These are phyloP conservation scores for Corella eumyota DNA, from an alignment of 23 tunicate species.

Conservation along the genomic window DNA sequence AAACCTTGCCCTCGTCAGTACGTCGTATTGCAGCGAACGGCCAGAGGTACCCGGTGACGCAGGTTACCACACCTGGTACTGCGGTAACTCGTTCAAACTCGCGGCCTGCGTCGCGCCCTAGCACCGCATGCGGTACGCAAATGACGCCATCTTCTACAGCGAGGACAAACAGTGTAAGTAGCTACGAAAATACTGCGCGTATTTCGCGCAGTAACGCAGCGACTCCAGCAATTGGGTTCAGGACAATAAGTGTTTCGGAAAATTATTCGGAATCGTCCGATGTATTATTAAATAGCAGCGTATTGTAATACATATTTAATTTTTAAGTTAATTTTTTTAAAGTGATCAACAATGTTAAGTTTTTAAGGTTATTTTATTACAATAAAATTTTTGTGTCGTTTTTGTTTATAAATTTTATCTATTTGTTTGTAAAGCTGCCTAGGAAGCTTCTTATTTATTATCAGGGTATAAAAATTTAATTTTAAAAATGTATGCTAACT, in stretches of 20 bases:
- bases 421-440: too few species aligned
- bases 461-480: too few species aligned
- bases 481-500: too few species aligned
- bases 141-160: conserved; percentile 19
- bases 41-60: conserved; percentile 1
- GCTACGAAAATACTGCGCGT: not conserved
- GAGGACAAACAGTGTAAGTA: too few species aligned
- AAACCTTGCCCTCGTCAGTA: conserved; percentile 5
- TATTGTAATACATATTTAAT: too few species aligned
- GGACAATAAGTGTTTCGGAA: conserved; percentile 12
- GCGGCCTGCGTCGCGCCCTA: conserved; percentile 23
- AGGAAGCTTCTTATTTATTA: too few species aligned
- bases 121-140: conserved; percentile 35
- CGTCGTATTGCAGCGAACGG: not conserved
- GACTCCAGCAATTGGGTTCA: conserved; percentile 1
- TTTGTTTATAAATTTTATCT: too few species aligned
- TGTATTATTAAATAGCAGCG: conserved; percentile 8
- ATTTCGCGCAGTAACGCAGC: not conserved
- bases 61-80: conserved; percentile 4
- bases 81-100: conserved; percentile 18
- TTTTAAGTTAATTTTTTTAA: too few species aligned
- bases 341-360: too few species aligned
- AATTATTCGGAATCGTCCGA: conserved; percentile 3
- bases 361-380: too few species aligned
- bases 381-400: too few species aligned